Base-by-base conservation (phyloP, 2,888 invertebrate genomes). In the Epirrita christyi region DNA sequence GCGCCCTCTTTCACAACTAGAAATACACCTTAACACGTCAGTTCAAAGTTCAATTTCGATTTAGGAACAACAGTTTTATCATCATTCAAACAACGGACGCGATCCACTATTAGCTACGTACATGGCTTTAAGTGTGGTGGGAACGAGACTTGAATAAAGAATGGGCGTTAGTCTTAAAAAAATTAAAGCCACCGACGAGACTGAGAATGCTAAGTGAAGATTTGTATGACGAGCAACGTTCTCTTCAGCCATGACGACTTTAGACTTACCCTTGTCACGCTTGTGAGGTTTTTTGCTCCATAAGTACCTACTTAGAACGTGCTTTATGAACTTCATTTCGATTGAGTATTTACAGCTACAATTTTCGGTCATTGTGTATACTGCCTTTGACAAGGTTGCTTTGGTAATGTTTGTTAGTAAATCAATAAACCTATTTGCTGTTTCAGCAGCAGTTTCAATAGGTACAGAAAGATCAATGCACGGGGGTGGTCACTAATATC, bases 201-300 rank as follows among this genome's bases (percentile, higher is more conserved):
- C 83, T 85, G 80, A 83, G 85, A 86, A 89, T 88, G 82, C 83
- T 85, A 84, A 89, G 81, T 85, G 81, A 86, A 85, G 84, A 84
- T 88, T 87, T 88, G 80, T 80, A 86, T 83, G 76, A 75, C 68
- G 64, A 69, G 75, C 75, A 80, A 80, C 84, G 81, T 70, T 78
- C 80, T 75, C 69, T 68, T 80, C 80, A 81, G 85, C 76, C 75
- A 81, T 79, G 76, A 70, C 74, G 83, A 82, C 82, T 84, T 81
- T 48, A 50, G 34, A 50, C 40, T 42, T 28, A 81, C 78, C 68
- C 70, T 73, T 77, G 82, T 83, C 83, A 85, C 82, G 83, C 81
- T 75, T 74, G 61, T 66, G 67, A 71, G 73, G 76, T 75, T 75
- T 80, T 85, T 83, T 83, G 81, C 9, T 78, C 74, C 67, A 74